A percentile compares a stretch with the other conserved stretches of the same genome.
These are phyloP conservation scores for Hippocampus comes DNA, from an alignment of 2,113 vertebrate species.

Conservation along the genomic window DNA sequence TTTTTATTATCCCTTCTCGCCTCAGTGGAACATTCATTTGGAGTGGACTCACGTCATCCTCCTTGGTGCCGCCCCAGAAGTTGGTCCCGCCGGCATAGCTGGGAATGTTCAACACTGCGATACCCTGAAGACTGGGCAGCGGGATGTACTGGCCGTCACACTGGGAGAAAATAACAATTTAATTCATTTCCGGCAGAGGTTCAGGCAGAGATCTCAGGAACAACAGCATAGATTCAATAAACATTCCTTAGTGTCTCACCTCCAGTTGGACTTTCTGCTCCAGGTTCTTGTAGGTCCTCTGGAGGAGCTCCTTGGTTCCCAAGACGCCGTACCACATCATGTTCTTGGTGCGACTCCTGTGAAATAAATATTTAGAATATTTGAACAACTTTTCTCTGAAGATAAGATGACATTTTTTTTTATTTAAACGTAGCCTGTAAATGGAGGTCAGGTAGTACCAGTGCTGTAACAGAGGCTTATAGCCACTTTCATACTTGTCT, in stretches of 20 bases:
- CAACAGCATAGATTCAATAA: background rate
- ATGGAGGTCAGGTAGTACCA: too few species aligned
- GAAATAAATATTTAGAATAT: constrained; percentile 17
- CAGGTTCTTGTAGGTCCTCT: constrained; percentile 96
- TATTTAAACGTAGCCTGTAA: too few species aligned
- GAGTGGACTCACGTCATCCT: constrained; percentile 88
- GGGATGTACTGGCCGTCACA: constrained; percentile 98
- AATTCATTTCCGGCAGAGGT: background rate
- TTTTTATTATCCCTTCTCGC: background rate
- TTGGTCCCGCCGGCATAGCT: constrained; percentile 97
- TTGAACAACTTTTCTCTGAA: background rate
- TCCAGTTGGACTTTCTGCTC: constrained; percentile 97
- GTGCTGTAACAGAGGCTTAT: too few species aligned
- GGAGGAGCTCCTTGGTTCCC: constrained; percentile 92
- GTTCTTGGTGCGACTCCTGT: constrained; percentile 95
- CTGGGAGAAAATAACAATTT: constrained; percentile 66
- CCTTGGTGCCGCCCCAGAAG: constrained; percentile 98
- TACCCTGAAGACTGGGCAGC: constrained; percentile 96
- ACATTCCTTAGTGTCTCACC: constrained; percentile 66
- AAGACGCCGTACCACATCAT: constrained; percentile 99
- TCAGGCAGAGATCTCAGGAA: background rate
- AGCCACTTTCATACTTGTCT: too few species aligned
- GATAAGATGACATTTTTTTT: background rate
- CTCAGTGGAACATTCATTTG: background rate
- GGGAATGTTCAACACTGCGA: constrained; percentile 94